Base-by-base conservation (phyloP, 2,888 invertebrate species). In the Monopis laevigella region DNA sequence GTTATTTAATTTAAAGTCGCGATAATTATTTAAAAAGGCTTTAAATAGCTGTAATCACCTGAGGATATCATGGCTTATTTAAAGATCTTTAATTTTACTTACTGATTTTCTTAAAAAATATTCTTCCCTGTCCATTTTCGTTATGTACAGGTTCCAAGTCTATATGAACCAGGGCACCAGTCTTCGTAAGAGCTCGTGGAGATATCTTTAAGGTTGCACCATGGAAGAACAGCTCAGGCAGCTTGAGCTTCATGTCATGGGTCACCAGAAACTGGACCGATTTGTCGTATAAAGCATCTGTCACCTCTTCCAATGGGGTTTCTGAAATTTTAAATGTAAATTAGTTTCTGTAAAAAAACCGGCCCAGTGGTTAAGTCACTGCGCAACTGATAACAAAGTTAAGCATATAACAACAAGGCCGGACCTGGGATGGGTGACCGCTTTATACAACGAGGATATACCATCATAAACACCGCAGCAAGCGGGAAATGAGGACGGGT, bases 301-400 rank as follows among this genome's bases (percentile, higher is more conserved):
- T 88, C 11, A 92, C 85, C 69, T 90, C 90, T 70, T 90, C 88
- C 41, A 92, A 63, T n/a, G 88, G 88, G 13, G 86, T 81, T 62
- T 83, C 85, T 74, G 69, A 1, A 62, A 67, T 10, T 29, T 4
- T n/a, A 10, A 29, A 29, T 5, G 8, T 21, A 21, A 21, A n/a
- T n/a, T n/a, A n/a, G n/a, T n/a, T n/a, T n/a, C n/a, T n/a, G n/a
- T n/a, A n/a, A n/a, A n/a, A n/a, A n/a, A n/a, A n/a, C n/a, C n/a
- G n/a, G n/a, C n/a, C n/a, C n/a, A n/a, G n/a, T n/a, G n/a, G n/a
- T n/a, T n/a, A n/a, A n/a, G n/a, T n/a, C n/a, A n/a, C n/a, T n/a
- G n/a, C n/a, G n/a, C n/a, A n/a, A n/a, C n/a, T n/a, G n/a, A n/a
- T n/a, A n/a, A n/a, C n/a, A n/a, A n/a, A n/a, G n/a, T n/a, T n/a